Evolutionary conservation across 2,797 vertebrate genomes (phyloP).

Genomic region (Cetoscarus ocellatus): DNA sequence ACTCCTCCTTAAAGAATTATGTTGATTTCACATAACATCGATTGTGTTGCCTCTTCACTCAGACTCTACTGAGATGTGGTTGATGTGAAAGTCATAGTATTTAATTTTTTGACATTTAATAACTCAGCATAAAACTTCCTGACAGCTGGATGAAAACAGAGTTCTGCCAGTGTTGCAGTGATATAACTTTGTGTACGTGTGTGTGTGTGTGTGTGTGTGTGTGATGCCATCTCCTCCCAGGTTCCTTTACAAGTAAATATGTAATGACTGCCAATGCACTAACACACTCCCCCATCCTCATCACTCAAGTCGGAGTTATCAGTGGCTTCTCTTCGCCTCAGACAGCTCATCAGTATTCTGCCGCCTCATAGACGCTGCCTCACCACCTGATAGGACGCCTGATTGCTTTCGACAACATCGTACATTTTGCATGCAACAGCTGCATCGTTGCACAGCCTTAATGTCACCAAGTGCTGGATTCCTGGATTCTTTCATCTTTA

Average conservation of each 20-base stretch:
- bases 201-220: conserved; percentile 1
- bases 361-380: conserved; percentile 7
- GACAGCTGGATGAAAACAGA: neutral
- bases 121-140: conserved; percentile 9
- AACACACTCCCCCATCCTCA: conserved; percentile 9
- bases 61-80: neutral
- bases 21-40: neutral
- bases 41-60: neutral
- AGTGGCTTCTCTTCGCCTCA: conserved; percentile 18
- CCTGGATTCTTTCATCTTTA: conserved; percentile 42
- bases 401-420: conserved; percentile 53
- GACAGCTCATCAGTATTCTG: conserved; percentile 49
- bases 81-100: neutral
- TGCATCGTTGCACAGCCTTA: conserved; percentile 40
- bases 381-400: conserved; percentile 40
- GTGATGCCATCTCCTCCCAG: conserved; percentile 8
- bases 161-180: neutral
- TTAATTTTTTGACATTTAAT: conserved; percentile 16
- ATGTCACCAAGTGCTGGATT: conserved; percentile 38
- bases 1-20: too few species aligned
- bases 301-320: conserved; percentile 17
- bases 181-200: too few species aligned
- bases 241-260: conserved; percentile 21
- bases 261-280: conserved; percentile 40
- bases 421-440: conserved; percentile 62